Evolutionary conservation across 2,888 invertebrate species (phyloP), one percentile per base, ranked within the genome.

Genomic region (Hesperia comma): DNA sequence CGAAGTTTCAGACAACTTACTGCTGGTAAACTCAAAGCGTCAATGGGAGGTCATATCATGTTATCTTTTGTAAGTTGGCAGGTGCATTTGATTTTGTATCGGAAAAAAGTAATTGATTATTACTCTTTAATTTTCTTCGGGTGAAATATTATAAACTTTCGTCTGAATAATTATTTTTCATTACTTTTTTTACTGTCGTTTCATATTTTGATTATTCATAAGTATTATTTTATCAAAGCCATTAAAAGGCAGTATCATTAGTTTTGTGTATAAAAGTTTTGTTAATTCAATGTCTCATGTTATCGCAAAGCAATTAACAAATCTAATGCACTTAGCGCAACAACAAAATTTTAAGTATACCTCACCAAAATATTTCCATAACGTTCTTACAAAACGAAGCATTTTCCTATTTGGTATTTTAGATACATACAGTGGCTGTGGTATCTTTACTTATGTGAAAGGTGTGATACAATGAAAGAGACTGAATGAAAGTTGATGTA

Each of bases 391-490:
- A 85, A 85, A 80, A 88, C 81, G 75, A 85, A 87, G 90, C 91
- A 90, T 92, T 91, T 90, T 92, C 90, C 91, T 92, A 92, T 92
- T 92, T 87, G 92, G 92, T 92, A 91, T 92, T 92, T 89, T 91
- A 87, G 90, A 91, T 92, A 92, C 92, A 92, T 91, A 90, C 90
- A 90, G 92, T 92, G 92, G 92, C 92, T 92, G 92, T 92, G 92
- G 92, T 92, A 92, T 92, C 86, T 90, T 91, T 88, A 91, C 90
- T 89, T 90, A 89, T 85, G 84, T 89, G 88, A 88, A 80, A 81
- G 86, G 86, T 81, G 86, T 85, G 86, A 81, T 82, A 82, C 76
- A 80, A 74, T 85, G 89, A 82, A 85, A 84, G 87, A 63, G 82
- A 68, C 60, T 63, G 85, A 72, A 79, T 87, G 89, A 71, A 78